Percentiles rank a stretch among this genome's conserved stretches.
phyloP scores from a whole-genome alignment of 2,797 vertebrate species.

The Cyprinella venusta region DNA sequence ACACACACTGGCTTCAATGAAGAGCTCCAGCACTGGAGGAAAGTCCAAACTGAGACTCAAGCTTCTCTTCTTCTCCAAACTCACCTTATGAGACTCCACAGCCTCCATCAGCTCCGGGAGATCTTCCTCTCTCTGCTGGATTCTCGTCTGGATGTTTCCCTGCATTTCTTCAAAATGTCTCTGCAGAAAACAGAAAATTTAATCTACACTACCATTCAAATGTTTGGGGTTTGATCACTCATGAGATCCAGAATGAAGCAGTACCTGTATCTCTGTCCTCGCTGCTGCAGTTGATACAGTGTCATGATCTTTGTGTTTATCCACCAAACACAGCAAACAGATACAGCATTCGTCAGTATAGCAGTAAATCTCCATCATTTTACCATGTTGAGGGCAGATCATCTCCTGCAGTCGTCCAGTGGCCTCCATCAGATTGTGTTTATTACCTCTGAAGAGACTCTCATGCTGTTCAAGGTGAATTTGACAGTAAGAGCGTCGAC shows the following conservation, averaged over 20 bases:
- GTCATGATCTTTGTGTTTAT: not conserved
- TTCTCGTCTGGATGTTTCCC: not conserved
- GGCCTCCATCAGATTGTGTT: too few relatives aligned
- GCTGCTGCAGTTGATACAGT: not conserved
- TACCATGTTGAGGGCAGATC: not conserved
- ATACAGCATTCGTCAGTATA: not conserved
- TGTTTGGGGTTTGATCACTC: too few relatives aligned
- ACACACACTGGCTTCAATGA: not conserved
- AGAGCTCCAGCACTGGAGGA: not conserved
- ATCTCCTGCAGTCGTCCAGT: not conserved
- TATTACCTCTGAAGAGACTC: too few relatives aligned
- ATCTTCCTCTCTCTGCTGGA: not conserved
- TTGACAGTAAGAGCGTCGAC: too few relatives aligned
- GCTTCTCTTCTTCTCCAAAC: constrained; percentile 13
- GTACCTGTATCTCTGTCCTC: not conserved
- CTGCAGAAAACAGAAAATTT: too few relatives aligned
- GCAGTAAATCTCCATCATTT: not conserved
- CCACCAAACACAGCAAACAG: not conserved
- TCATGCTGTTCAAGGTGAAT: too few relatives aligned
- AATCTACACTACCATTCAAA: too few relatives aligned
- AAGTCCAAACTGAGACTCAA: constrained; percentile 10
- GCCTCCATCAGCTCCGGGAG: not conserved
- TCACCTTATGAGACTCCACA: constrained; percentile 17
- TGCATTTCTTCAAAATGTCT: too few relatives aligned
- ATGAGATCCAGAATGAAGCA: not conserved